Evolutionary conservation across 2,888 invertebrate genomes (phyloP), one percentile per base, ranked within the genome.

Genomic region (Eulithis testata): DNA sequence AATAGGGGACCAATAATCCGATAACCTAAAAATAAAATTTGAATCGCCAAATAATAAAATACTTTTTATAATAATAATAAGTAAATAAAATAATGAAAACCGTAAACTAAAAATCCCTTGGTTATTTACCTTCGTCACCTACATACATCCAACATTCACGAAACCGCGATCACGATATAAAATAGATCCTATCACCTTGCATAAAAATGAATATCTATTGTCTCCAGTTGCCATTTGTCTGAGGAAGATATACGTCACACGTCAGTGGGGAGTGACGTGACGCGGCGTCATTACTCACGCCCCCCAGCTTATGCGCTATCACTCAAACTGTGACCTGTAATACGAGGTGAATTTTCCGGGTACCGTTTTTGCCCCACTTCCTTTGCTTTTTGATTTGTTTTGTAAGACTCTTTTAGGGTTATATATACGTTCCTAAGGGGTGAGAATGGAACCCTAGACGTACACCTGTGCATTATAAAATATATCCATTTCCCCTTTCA

Each of bases 251-350:
- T 67, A 72, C 73, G 72, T 72, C 70, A 73, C 73, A 64, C 67
- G 73, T 74, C 74, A 69, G 66, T 63, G 61, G 66, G 66, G 56
- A 58, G 58, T 60, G 68, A 61, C 60, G 74, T 76, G 79, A 78
- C 80, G 78, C 77, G 80, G 81, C 82, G 83, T 83, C 87, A 86
- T 87, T 81, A 83, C 73, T 86, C 85, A 79, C 80, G 76, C 75
- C 76, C 75, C 74, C 73, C 68, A 75, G 71, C 77, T 79, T 68
- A 74, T 62, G 63, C 57, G 79, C 78, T 56, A 83, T 83, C 76
- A 79, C 75, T 79, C 78, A 78, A 40, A 73, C 70, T 67, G 73
- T 68, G 74, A 73, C 75, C 75, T 73, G 70, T 68, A 69, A 65
- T 55, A 11, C 55, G 68, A 69, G 55, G 69, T 54, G 65, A 63